Percentiles rank a stretch among this genome's conserved stretches.
Evolutionary conservation across 2,888 invertebrate genomes (phyloP).

Genomic region (Steinernema hermaphroditum): DNA sequence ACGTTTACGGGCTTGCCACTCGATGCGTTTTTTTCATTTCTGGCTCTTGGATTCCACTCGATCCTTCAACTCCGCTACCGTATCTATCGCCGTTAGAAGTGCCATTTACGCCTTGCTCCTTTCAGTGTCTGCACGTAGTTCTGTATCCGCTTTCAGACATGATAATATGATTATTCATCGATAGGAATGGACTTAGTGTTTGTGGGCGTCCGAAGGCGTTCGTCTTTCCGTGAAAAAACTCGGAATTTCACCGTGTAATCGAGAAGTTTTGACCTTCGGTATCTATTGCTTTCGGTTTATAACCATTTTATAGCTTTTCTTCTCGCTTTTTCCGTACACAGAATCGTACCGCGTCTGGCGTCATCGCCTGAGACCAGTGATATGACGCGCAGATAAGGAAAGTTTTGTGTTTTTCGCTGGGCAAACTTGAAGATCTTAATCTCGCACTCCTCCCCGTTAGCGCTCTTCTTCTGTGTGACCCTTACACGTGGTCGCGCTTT

Average conservation of each 20-base stretch:
- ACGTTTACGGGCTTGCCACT: no score
- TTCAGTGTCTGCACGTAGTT: not conserved
- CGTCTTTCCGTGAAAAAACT: no score
- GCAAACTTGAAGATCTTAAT: constrained; percentile 20
- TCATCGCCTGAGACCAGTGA: constrained; percentile 1
- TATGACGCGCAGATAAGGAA: constrained; percentile 27
- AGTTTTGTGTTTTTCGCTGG: constrained; percentile 24
- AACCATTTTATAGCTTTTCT: not conserved
- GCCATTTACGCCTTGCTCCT: not conserved
- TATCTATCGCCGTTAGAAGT: no score
- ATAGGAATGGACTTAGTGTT: no score
- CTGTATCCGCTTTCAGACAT: no score
- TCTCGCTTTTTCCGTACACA: not conserved
- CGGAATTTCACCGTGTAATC: no score
- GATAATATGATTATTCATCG: no score
- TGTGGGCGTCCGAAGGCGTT: no score
- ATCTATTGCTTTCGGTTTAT: not conserved
- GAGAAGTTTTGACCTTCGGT: no score
- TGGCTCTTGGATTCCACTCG: no score
- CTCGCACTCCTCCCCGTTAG: not conserved
- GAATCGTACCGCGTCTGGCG: constrained; percentile 17
- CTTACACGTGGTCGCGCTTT: constrained; percentile 5
- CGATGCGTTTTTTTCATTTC: no score
- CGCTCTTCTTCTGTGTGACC: not conserved
- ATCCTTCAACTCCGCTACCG: no score